These are phyloP conservation scores for Anser brachyrhynchus DNA, from an alignment of 2,113 vertebrate genomes.

Conservation along the genomic window DNA sequence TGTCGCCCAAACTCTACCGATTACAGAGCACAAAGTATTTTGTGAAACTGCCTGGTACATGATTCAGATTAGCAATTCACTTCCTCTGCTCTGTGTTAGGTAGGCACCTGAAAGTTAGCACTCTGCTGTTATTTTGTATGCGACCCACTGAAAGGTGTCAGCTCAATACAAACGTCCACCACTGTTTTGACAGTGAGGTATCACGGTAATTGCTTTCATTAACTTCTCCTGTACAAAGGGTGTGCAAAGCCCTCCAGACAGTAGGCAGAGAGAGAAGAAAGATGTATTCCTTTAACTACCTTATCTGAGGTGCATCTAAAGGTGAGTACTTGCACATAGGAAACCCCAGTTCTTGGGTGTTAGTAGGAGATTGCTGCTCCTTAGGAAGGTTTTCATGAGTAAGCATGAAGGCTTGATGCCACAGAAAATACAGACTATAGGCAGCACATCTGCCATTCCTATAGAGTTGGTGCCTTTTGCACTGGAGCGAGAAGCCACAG, in stretches of 20 bases:
- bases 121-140: neutral
- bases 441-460: neutral
- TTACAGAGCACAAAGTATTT: neutral
- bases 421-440: neutral
- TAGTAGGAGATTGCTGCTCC: neutral
- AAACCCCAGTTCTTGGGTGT: neutral
- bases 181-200: neutral
- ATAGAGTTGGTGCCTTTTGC: neutral
- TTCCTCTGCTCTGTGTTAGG: neutral
- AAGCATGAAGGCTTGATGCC: neutral
- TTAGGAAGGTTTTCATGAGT: neutral
- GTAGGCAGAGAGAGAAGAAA: neutral
- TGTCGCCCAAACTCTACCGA: neutral
- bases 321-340: neutral
- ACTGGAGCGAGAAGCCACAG: neutral
- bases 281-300: neutral
- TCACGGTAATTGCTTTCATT: neutral
- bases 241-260: neutral
- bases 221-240: neutral
- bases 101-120: neutral
- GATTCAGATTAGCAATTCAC: neutral
- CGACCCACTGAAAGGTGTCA: neutral
- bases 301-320: neutral
- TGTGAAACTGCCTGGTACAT: neutral
- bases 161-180: neutral